Conservation (phyloP, 1,140 invertebrate species). For the Venturia canescens region DNA sequence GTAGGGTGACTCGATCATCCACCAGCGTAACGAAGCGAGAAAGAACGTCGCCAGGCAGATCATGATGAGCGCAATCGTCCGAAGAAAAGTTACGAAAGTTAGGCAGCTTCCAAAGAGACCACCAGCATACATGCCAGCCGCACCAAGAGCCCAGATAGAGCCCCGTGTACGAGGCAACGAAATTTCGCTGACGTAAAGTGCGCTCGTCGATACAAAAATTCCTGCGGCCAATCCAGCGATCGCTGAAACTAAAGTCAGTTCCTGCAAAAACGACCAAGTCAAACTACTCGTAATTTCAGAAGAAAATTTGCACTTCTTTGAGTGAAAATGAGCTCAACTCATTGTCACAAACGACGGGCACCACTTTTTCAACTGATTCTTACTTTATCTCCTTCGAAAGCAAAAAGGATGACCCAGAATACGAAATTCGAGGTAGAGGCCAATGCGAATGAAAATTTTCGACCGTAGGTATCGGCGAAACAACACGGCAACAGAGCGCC, state of each 20-base stretch:
- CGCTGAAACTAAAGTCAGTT: slow-evolving; percentile 25
- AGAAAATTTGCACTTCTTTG: too few species aligned
- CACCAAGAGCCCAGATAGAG: slow-evolving; percentile 30
- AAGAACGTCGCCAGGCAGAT: slow-evolving; percentile 38
- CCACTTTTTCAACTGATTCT: slow-evolving; percentile 5
- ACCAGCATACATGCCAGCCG: slow-evolving; percentile 53
- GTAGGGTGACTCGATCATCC: slow-evolving; percentile 59
- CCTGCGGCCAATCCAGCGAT: slow-evolving; percentile 54
- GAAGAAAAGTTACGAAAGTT: slow-evolving; percentile 32
- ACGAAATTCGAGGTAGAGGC: slow-evolving; percentile 40
- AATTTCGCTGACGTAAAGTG: slow-evolving; percentile 56
- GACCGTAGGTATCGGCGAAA: slow-evolving; percentile 54
- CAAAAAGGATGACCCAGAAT: slow-evolving; percentile 53
- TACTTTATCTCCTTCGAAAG: slow-evolving; percentile 11
- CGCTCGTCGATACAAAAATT: slow-evolving; percentile 50
- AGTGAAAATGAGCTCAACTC: too few species aligned
- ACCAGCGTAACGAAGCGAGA: slow-evolving; percentile 38
- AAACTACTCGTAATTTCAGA: too few species aligned
- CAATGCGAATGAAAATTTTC: slow-evolving; percentile 50
- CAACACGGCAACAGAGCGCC: slow-evolving; percentile 54
- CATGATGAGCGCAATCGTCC: slow-evolving; percentile 35
- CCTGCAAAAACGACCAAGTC: slow-evolving; percentile 21
- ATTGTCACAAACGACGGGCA: background rate
- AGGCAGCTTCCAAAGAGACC: slow-evolving; percentile 44
- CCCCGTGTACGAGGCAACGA: slow-evolving; percentile 45